Percentiles rank a stretch among this genome's conserved stretches.
Evolutionary conservation across 2,888 invertebrate species (phyloP).

Genomic region (Euspilapteryx auroguttella): DNA sequence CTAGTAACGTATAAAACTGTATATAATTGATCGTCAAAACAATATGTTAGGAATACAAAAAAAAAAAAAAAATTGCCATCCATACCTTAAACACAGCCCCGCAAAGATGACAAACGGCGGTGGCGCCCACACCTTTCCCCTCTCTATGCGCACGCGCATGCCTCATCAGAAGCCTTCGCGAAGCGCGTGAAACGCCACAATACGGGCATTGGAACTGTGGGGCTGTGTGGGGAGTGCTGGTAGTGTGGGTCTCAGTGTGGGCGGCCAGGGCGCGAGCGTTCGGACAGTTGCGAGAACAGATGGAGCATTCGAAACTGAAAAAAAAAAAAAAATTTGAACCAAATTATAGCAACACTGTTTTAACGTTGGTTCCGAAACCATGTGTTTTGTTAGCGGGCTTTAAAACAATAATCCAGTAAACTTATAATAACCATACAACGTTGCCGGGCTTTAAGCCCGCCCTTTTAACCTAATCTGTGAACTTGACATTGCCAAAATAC

Average conservation of each 20-base stretch:
- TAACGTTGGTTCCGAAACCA: no score
- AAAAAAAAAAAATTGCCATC: neutral
- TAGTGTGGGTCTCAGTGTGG: conserved; percentile 15
- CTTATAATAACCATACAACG: no score
- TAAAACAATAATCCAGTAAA: no score
- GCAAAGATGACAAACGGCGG: conserved; percentile 1
- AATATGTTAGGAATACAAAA: no score
- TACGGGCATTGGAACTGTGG: conserved; percentile 15
- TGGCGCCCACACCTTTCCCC: neutral
- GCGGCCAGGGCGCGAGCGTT: conserved; percentile 15
- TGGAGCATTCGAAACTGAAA: conserved; percentile 26
- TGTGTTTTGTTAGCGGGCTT: no score
- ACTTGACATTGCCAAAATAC: no score
- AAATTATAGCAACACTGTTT: neutral
- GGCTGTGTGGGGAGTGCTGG: no score
- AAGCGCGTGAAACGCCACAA: conserved; percentile 13
- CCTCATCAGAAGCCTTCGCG: conserved; percentile 10
- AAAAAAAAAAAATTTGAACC: neutral
- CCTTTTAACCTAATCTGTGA: no score
- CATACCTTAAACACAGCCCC: conserved; percentile 1
- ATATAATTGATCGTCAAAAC: no score
- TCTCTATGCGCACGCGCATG: conserved; percentile 13
- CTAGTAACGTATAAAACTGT: no score
- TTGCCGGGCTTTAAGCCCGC: no score
- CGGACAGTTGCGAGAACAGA: conserved; percentile 21